Conservation (phyloP, 2,888 invertebrate species). For the Caenorhabditis sp. region DNA sequence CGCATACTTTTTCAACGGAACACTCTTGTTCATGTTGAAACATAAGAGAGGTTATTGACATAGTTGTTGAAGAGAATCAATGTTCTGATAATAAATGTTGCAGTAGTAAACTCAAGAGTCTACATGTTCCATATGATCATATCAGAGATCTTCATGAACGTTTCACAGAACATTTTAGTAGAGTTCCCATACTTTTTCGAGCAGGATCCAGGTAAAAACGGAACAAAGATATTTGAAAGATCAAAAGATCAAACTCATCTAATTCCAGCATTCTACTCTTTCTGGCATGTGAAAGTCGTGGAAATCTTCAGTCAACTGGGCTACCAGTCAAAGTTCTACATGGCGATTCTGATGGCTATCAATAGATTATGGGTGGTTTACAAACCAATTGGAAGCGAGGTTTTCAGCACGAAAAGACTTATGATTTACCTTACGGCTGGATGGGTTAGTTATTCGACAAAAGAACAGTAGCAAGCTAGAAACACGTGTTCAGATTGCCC, state of each 20-base stretch:
- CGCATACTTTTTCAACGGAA: slow-evolving; percentile 23
- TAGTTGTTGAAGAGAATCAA: too few relatives aligned
- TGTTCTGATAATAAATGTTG: too few relatives aligned
- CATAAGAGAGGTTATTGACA: slow-evolving; percentile 28
- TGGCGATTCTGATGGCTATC: slow-evolving; percentile 44
- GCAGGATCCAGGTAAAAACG: slow-evolving; percentile 21
- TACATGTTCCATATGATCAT: slow-evolving; percentile 50
- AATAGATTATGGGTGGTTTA: slow-evolving; percentile 40
- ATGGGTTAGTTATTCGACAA: slow-evolving; percentile 13
- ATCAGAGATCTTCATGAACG: slow-evolving; percentile 40
- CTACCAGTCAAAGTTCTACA: slow-evolving; percentile 41
- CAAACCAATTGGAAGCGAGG: slow-evolving; percentile 38
- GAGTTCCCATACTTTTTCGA: slow-evolving; percentile 42
- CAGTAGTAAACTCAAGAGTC: slow-evolving; percentile 32
- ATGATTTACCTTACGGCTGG: slow-evolving; percentile 22
- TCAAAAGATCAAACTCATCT: neutral
- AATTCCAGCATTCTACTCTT: slow-evolving; percentile 26
- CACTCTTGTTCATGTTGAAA: slow-evolving; percentile 27
- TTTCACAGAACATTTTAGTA: slow-evolving; percentile 30
- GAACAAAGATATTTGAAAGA: neutral
- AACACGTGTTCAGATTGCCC: neutral
- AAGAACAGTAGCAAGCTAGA: neutral
- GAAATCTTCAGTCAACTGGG: slow-evolving; percentile 38
- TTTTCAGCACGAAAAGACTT: slow-evolving; percentile 16
- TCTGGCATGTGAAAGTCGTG: slow-evolving; percentile 12